Conservation (phyloP, 2,888 invertebrate species). For the Trichogramma evanescens region DNA sequence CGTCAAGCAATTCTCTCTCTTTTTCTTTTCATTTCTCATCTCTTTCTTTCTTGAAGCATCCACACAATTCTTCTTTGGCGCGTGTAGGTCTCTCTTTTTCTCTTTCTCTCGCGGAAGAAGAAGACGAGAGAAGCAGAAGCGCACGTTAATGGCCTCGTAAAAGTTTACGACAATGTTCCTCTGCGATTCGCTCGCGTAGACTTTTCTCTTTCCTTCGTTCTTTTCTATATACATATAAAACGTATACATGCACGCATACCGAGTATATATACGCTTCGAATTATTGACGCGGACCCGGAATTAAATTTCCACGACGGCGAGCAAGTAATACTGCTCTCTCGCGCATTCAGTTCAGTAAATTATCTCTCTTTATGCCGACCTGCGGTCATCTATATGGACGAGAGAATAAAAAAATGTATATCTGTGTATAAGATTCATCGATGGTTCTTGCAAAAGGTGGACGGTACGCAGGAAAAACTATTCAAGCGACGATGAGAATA, state of each 20-base stretch:
- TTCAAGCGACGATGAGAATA: too few relatives aligned
- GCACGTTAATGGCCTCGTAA: conserved; percentile 46
- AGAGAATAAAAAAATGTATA: too few relatives aligned
- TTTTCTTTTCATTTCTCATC: conserved; percentile 26
- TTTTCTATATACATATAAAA: background rate
- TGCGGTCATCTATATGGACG: background rate
- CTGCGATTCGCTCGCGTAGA: conserved; percentile 35
- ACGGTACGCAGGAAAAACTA: too few relatives aligned
- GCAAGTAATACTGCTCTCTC: background rate
- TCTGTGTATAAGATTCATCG: too few relatives aligned
- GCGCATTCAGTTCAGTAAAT: background rate
- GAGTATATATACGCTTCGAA: conserved; percentile 27
- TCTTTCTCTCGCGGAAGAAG: conserved; percentile 32
- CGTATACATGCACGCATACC: background rate
- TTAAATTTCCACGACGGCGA: conserved; percentile 35
- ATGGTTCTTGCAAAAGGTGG: too few relatives aligned
- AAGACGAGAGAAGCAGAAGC: conserved; percentile 23
- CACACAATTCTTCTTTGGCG: conserved; percentile 34
- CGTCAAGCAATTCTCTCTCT: conserved; percentile 23
- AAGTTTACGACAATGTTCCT: conserved; percentile 47
- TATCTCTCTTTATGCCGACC: conserved; percentile 12
- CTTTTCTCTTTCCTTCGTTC: conserved; percentile 22
- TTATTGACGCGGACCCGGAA: conserved; percentile 43
- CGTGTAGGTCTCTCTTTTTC: conserved; percentile 18
- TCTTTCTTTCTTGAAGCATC: conserved; percentile 34